phyloP scores from a whole-genome alignment of 2,113 vertebrate species.

The Eubucco bourcierii region DNA sequence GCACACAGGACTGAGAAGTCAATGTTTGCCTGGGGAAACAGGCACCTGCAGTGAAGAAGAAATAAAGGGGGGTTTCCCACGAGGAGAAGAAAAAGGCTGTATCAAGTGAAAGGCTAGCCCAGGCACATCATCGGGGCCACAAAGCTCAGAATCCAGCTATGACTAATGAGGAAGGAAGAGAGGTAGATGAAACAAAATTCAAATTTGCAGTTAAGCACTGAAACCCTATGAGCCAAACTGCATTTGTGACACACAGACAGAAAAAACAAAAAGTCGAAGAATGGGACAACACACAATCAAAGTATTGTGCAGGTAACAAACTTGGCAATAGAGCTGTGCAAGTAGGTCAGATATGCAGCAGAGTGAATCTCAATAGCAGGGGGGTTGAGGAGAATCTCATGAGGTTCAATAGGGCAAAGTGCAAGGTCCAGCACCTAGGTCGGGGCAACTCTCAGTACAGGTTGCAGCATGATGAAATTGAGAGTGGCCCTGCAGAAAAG shows the following conservation, averaged over 20 bases:
- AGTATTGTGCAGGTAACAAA: background rate
- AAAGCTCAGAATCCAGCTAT: conserved; percentile 53
- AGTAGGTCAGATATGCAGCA: conserved; percentile 36
- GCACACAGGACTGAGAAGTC: background rate
- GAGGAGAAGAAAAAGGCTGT: background rate
- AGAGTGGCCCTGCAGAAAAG: no score
- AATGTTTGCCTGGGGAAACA: background rate
- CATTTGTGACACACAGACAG: background rate
- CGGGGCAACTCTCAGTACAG: no score
- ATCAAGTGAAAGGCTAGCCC: conserved; percentile 20
- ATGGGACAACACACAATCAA: background rate
- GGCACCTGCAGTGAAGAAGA: conserved; percentile 16
- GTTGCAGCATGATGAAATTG: no score
- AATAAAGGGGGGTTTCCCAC: background rate
- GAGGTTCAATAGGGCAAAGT: no score
- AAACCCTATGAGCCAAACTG: conserved; percentile 6
- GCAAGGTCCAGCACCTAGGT: no score
- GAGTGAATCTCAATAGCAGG: conserved; percentile 29
- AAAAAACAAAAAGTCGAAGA: background rate
- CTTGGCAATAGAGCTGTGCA: background rate
- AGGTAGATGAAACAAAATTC: conserved; percentile 8
- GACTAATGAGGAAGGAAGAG: conserved; percentile 29
- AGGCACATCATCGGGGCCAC: background rate
- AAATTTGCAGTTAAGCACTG: conserved; percentile 5
- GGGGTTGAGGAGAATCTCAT: no score